Conservation (phyloP, 2,888 invertebrate genomes). For the Andrena marginata region DNA sequence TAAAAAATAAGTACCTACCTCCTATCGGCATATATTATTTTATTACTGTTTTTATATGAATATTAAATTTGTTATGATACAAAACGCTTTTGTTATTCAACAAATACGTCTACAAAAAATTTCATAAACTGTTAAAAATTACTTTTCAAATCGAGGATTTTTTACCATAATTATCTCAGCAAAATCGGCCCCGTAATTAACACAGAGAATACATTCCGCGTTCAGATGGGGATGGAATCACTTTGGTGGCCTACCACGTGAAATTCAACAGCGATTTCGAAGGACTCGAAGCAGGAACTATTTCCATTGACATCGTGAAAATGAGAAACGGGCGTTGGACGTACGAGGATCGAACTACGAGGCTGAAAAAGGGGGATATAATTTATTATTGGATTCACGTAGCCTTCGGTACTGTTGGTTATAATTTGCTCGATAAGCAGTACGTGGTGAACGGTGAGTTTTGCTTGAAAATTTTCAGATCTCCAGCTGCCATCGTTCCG, state of each 20-base stretch:
- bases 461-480: background rate
- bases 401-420: constrained; percentile 89
- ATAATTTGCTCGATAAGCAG: constrained; percentile 88
- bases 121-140: too few species aligned
- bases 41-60: too few species aligned
- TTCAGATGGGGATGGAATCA: constrained; percentile 88
- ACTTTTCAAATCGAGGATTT: too few species aligned
- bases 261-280: constrained; percentile 91
- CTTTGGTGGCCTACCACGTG: constrained; percentile 91
- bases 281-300: constrained; percentile 89
- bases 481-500: too few species aligned
- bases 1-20: too few species aligned
- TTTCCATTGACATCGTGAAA: constrained; percentile 88
- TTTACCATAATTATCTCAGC: too few species aligned
- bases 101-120: too few species aligned
- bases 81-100: too few species aligned
- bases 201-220: background rate
- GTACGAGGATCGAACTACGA: constrained; percentile 87
- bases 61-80: too few species aligned
- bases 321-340: constrained; percentile 89
- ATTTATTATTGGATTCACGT: constrained; percentile 92
- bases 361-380: constrained; percentile 88
- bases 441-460: constrained; percentile 86
- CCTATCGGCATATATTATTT: too few species aligned
- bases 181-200: too few species aligned